A percentile compares a stretch with the other conserved stretches of the same genome.
phyloP scores from a whole-genome alignment of 2,113 vertebrate species.

The Oriolus oriolus region DNA sequence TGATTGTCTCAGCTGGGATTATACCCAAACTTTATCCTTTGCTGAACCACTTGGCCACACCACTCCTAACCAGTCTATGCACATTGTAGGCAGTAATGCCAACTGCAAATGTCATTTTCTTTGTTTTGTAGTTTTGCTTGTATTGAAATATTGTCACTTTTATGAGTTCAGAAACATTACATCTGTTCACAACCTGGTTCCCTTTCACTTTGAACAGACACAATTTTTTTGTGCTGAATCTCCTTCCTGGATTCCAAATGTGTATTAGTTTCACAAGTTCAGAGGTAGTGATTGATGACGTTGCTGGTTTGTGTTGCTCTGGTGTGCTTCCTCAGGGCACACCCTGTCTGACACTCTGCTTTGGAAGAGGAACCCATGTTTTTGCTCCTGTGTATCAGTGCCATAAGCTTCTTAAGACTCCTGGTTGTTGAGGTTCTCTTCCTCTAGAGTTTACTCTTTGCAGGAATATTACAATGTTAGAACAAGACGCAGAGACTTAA shows the following conservation, averaged over 20 bases:
- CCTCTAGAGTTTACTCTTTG: neutral
- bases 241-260: constrained; percentile 21
- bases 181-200: constrained; percentile 56
- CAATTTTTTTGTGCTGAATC: constrained; percentile 30
- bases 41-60: constrained; percentile 1
- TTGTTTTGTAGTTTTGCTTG: constrained; percentile 26
- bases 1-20: constrained; percentile 27
- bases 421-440: neutral
- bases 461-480: neutral
- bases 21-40: constrained; percentile 3
- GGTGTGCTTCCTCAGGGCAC: neutral
- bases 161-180: constrained; percentile 29
- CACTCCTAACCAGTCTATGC: neutral
- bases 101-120: constrained; percentile 45
- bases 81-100: neutral
- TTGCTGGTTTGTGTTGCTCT: neutral
- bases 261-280: neutral
- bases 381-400: neutral
- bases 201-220: constrained; percentile 1
- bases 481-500: neutral
- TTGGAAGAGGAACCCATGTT: neutral
- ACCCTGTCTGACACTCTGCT: neutral
- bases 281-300: neutral
- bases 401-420: neutral
- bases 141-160: constrained; percentile 36